Evolutionary conservation across 2,888 invertebrate species (phyloP).

Genomic region (Didymodactylos carnosus): DNA sequence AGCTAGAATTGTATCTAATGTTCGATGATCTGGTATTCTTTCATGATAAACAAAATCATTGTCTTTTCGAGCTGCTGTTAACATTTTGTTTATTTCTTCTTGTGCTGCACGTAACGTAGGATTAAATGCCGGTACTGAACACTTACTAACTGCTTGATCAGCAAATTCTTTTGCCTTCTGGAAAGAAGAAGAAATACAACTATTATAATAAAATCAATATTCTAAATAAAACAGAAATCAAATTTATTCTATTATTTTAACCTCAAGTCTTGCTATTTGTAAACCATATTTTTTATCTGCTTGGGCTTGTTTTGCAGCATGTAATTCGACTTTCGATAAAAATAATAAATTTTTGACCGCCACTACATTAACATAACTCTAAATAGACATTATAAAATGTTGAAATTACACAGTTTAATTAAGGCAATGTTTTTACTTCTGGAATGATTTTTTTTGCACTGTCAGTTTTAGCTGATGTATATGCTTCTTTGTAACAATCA

Average conservation of each 20-base stretch:
- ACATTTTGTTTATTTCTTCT: slow-evolving; percentile 39
- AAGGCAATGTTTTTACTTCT: neutral
- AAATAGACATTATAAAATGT: neutral
- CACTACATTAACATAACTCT: neutral
- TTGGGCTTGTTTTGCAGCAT: slow-evolving; percentile 13
- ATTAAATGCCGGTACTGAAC: neutral
- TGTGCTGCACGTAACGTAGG: slow-evolving; percentile 14
- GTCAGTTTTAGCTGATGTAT: slow-evolving; percentile 39
- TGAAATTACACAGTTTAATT: neutral
- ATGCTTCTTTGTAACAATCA: slow-evolving; percentile 73
- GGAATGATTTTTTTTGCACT: neutral
- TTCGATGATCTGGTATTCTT: slow-evolving; percentile 63
- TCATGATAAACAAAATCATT: slow-evolving; percentile 97
- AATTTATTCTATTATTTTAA: neutral
- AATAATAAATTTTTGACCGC: neutral
- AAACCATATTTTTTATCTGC: slow-evolving; percentile 3
- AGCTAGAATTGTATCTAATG: slow-evolving; percentile 58
- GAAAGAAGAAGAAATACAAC: neutral
- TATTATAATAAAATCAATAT: too few relatives aligned
- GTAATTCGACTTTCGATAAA: neutral
- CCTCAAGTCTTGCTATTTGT: neutral
- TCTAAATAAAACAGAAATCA: too few relatives aligned
- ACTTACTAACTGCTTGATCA: slow-evolving; percentile 4
- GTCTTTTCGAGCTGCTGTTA: slow-evolving; percentile 70
- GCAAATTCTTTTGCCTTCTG: neutral